Base-by-base conservation (phyloP, 1,140 invertebrate genomes). In the Drosophila subobscura region DNA sequence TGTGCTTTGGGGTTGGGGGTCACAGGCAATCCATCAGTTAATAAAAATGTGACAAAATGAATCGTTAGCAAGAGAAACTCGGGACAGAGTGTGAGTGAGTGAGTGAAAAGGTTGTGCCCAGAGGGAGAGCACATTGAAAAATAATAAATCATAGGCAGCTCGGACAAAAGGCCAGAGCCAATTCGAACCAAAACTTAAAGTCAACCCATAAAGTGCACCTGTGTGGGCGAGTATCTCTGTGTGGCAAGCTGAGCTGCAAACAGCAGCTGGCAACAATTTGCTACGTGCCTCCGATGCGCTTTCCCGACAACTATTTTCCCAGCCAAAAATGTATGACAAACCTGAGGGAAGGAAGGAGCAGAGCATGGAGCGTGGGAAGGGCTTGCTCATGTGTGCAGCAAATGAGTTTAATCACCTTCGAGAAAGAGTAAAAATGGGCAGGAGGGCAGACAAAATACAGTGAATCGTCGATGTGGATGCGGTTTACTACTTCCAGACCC, bases 381-480 rank as follows among this genome's bases (percentile, higher is more conserved):
- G 33, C 33, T 16, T 8, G 23, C 37, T 53, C 55, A 57, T 72
- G 57, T 78, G 67, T 80, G 67, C 57, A 49, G 42, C 80, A 85
- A 86, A 86, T 86, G 81, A 81, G 80, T 85, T 85, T 86, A 85
- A 85, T 85, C 80, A 85, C 80, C 80, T 85, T 80, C 56, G 61
- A 56, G 63, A 80, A 77, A 86, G 64, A 73, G 61, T 22, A 66
- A 73, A 63, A 66, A 59, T 2, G 44, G n/a, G 23, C 23, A 20
- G 5, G 25, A 42, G 1, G 25, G 5, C 1, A 6, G 4, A 4
- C 10, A 37, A 37, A 12, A 37, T 12, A 56, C 63, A 68, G 33
- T 23, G 2, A 16, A 16, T 10, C 33, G 8, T 12, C 33, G 10
- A n/a, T n/a, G n/a, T n/a, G n/a, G n/a, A n/a, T n/a, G n/a, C n/a